Conservation (phyloP, 2,797 vertebrate species). For the Sylvilagus floridanus region DNA sequence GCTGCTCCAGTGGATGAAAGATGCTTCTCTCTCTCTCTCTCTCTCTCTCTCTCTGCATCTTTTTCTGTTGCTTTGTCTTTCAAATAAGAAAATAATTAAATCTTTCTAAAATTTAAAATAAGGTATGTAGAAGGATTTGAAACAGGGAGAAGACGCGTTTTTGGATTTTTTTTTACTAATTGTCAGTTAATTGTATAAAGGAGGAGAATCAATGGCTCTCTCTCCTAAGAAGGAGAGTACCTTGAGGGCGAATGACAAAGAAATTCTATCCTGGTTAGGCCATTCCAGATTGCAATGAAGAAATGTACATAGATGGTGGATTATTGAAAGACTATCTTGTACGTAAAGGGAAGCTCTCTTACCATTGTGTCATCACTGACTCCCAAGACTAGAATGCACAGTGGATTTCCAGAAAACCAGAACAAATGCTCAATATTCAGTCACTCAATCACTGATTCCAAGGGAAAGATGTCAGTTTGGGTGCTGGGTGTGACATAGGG, state of each 20-base stretch:
- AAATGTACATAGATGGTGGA: not conserved
- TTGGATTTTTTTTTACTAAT: not conserved
- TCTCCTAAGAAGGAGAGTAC: not conserved
- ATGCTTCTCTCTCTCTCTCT: too few relatives aligned
- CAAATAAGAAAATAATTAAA: too few relatives aligned
- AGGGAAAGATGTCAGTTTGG: not conserved
- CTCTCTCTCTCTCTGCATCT: too few relatives aligned
- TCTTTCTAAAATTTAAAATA: too few relatives aligned
- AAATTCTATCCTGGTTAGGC: not conserved
- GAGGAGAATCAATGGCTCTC: not conserved
- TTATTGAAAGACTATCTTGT: not conserved
- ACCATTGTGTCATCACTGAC: not conserved
- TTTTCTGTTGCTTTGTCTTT: too few relatives aligned
- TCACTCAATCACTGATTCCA: not conserved
- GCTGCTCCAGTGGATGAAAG: too few relatives aligned
- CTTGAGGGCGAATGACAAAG: not conserved
- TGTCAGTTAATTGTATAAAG: not conserved
- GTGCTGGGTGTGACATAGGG: not conserved
- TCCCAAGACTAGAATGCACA: not conserved
- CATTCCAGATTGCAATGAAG: not conserved
- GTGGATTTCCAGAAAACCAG: not conserved
- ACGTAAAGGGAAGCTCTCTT: not conserved
- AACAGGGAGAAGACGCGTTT: not conserved
- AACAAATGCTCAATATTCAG: not conserved
- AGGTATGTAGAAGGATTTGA: not conserved